Evolutionary conservation across 2,797 vertebrate genomes (phyloP).

Genomic region (Eulemur mongoz): DNA sequence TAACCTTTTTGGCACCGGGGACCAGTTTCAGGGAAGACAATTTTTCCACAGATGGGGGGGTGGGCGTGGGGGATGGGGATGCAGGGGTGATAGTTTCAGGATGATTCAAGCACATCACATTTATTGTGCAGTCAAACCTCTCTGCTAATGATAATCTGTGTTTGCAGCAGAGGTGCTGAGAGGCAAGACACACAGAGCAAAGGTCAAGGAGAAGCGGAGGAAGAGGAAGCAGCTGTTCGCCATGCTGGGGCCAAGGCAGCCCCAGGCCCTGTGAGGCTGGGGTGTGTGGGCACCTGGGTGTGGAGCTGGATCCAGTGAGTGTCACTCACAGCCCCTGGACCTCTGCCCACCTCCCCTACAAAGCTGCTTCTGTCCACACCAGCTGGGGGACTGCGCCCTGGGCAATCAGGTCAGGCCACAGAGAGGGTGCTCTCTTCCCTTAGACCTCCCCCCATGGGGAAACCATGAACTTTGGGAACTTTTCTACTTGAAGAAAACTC

Average conservation of each 20-base stretch:
- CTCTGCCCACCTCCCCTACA: background rate
- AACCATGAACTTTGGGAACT: background rate
- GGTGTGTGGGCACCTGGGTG: background rate
- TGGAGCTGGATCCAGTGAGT: background rate
- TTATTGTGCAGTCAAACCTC: too few species aligned
- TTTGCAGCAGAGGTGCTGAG: background rate
- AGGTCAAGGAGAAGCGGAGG: too few species aligned
- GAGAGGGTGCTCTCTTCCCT: background rate
- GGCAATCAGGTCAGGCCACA: background rate
- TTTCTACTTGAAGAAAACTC: background rate
- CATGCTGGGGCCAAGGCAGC: background rate
- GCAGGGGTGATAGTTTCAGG: too few species aligned
- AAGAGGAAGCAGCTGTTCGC: background rate
- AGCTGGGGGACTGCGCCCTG: background rate
- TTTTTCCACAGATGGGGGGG: too few species aligned
- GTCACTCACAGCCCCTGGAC: background rate
- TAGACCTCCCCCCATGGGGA: background rate
- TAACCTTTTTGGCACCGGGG: too few species aligned
- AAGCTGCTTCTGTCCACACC: background rate
- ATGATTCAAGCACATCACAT: too few species aligned
- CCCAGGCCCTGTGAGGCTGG: background rate
- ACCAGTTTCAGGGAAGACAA: too few species aligned
- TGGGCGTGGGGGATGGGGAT: too few species aligned
- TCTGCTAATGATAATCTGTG: too few species aligned
- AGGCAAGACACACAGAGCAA: background rate